Base-by-base conservation (phyloP, 2,888 invertebrate species). In the Biston betularia region DNA sequence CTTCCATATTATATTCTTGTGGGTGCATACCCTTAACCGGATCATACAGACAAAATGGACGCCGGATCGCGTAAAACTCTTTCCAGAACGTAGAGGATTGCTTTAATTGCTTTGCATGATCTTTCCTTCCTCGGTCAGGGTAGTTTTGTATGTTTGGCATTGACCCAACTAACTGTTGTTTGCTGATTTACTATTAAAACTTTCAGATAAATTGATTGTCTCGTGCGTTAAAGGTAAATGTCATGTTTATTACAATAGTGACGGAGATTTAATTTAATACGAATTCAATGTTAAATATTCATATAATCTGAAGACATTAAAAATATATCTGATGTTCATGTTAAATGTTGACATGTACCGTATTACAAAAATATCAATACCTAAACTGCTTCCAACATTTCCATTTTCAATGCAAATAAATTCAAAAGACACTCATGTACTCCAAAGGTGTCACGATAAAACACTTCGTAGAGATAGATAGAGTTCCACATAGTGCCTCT, bases 11-110 rank as follows among this genome's bases (percentile, higher is more conserved):
- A 11, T 7, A 24, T 24, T 24, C 6, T 45, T n/a, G 45, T 45
- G 56, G 6, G 6, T 15, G 9, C 11, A 7, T 10, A 46, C 46
- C 46, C 35, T 75, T 73, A 75, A 78, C 76, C 75, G 80, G 82
- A 82, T 81, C 76, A 83, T 72, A 78, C 77, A 67, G 74, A 78
- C 77, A 67, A 73, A 80, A 81, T 78, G 79, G 81, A 75, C 72
- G 75, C 73, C 72, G 66, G 74, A 78, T 81, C 76, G 78, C 75
- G 78, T 77, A 78, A 77, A 79, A 74, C 75, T 73, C 68, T 73
- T 72, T 68, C 65, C 58, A 66, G 67, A 71, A 77, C 80, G 75
- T 75, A 77, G 70, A 59, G 42, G 50, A 46, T 72, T 64, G 56
- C 45, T 55, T 69, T 78, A 73, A 74, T 73, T 75, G 73, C 50